Conservation (phyloP, 2,888 invertebrate species). For the Pasiphila rectangulata region DNA sequence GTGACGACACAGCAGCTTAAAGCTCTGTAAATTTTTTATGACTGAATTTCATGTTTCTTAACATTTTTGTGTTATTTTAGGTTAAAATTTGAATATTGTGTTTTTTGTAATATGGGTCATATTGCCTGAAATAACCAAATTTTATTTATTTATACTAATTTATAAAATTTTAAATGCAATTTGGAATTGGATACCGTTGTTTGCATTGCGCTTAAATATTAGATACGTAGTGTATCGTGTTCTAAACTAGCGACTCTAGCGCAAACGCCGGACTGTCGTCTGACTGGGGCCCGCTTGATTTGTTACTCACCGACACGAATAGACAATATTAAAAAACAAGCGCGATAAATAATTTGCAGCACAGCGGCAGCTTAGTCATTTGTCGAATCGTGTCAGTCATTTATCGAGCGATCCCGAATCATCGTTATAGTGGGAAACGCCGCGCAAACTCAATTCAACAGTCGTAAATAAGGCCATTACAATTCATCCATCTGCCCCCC, state of each 20-base stretch:
- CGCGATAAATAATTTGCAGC: not conserved
- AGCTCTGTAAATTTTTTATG: no score
- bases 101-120: no score
- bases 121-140: no score
- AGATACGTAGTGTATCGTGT: slow-evolving; percentile 45
- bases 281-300: not conserved
- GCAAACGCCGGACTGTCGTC: slow-evolving; percentile 25
- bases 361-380: not conserved
- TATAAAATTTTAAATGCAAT: slow-evolving; percentile 53
- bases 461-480: slow-evolving; percentile 69
- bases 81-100: no score
- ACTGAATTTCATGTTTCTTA: no score
- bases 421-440: slow-evolving; percentile 5
- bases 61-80: no score
- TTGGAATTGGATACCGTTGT: slow-evolving; percentile 39
- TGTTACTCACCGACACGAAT: not conserved
- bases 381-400: not conserved
- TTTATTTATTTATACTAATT: slow-evolving; percentile 16
- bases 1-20: no score
- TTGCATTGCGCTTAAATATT: slow-evolving; percentile 53
- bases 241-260: slow-evolving; percentile 70
- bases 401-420: slow-evolving; percentile 3
- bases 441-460: slow-evolving; percentile 38
- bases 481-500: slow-evolving; percentile 51
- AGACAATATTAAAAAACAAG: not conserved